These are phyloP conservation scores for Palythoa grandis DNA, from an alignment of 92 coral and sea anemone genomes.

Conservation along the genomic window DNA sequence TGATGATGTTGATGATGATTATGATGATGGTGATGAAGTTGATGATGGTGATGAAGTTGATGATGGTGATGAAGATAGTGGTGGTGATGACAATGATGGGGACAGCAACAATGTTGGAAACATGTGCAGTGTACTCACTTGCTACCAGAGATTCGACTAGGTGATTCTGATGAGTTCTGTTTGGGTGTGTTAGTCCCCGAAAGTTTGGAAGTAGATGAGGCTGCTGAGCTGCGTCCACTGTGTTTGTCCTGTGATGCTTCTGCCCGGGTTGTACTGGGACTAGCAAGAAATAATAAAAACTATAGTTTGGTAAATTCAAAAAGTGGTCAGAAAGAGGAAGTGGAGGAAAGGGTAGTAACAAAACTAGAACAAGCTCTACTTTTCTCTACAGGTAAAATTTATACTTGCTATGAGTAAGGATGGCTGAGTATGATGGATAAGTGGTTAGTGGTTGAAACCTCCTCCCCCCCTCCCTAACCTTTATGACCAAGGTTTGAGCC, in stretches of 20 bases:
- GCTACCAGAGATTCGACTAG: constrained; percentile 57
- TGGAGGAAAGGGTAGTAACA: too few species aligned
- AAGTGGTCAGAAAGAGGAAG: too few species aligned
- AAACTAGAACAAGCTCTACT: too few species aligned
- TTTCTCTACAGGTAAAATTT: too few species aligned
- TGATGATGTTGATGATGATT: neutral
- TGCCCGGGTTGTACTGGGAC: constrained; percentile 69
- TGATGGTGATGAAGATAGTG: neutral
- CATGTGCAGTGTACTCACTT: constrained; percentile 56
- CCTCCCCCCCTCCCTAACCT: too few species aligned
- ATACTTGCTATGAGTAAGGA: too few species aligned
- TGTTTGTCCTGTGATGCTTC: constrained; percentile 68
- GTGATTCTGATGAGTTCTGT: constrained; percentile 74
- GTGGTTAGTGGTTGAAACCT: too few species aligned
- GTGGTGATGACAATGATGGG: neutral
- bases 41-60: neutral
- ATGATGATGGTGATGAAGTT: neutral
- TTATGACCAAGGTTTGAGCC: too few species aligned
- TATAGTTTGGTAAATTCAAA: neutral
- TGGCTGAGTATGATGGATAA: too few species aligned
- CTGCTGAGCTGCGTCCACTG: constrained; percentile 54
- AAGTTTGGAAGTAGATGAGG: constrained; percentile 60
- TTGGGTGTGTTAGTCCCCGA: constrained; percentile 93
- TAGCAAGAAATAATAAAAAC: constrained; percentile 15
- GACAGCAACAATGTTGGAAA: neutral